A percentile compares a stretch with the other conserved stretches of the same genome.
Conservation (phyloP, 2,797 vertebrate genomes). For the Nannoperca obscura region DNA sequence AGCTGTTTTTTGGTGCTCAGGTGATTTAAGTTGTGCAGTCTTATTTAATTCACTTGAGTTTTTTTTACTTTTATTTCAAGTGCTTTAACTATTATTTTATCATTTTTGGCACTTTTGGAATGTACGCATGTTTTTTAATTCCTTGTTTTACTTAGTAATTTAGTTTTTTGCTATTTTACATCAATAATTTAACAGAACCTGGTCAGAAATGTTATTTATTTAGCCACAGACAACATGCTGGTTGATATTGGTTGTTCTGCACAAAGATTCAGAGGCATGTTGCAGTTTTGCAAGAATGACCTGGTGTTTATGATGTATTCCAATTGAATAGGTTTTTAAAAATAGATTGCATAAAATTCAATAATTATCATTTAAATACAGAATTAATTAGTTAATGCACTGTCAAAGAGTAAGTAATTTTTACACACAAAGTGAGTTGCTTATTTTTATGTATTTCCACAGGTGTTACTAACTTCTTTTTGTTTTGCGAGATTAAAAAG, state of each 20-base stretch:
- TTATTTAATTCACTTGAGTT: neutral
- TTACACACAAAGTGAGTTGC: neutral
- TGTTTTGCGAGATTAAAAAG: slow-evolving; percentile 3
- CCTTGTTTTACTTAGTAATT: neutral
- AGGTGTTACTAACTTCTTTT: slow-evolving; percentile 3
- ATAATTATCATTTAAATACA: neutral
- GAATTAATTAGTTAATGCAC: neutral
- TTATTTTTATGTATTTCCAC: neutral
- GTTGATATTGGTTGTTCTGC: neutral
- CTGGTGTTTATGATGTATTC: neutral
- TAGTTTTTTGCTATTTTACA: neutral
- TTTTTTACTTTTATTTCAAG: neutral
- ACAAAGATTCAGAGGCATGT: slow-evolving; percentile 2
- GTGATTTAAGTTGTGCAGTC: neutral
- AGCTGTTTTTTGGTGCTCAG: neutral
- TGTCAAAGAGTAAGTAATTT: neutral
- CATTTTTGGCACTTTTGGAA: neutral
- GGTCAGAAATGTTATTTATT: neutral
- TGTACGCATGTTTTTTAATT: neutral
- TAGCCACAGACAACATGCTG: neutral
- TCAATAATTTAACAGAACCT: neutral
- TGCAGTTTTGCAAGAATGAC: neutral
- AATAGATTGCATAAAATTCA: neutral
- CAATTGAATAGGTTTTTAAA: neutral
- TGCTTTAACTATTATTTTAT: neutral